Conservation (phyloP, 2,888 invertebrate genomes). For the Gastrophysa polygoni region DNA sequence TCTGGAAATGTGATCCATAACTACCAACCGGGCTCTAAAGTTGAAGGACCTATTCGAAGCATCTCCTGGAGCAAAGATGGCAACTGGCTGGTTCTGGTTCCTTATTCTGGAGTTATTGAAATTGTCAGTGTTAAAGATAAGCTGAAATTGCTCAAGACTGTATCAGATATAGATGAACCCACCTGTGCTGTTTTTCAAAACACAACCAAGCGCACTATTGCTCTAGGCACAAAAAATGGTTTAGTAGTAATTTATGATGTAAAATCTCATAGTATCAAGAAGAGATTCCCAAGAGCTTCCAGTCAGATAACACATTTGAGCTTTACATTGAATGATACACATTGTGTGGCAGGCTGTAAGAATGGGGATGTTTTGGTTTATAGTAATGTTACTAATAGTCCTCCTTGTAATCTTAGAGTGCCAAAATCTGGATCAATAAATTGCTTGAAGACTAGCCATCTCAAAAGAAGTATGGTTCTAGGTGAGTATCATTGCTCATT, state of each 20-base stretch:
- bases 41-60: slow-evolving; percentile 48
- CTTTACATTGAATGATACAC: slow-evolving; percentile 52
- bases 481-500: slow-evolving; percentile 23
- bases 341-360: slow-evolving; percentile 51
- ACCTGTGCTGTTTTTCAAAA: slow-evolving; percentile 55
- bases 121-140: slow-evolving; percentile 52
- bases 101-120: slow-evolving; percentile 51
- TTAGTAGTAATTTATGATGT: slow-evolving; percentile 54
- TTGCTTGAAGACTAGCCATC: slow-evolving; percentile 48
- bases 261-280: slow-evolving; percentile 49
- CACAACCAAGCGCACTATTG: slow-evolving; percentile 50
- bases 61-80: slow-evolving; percentile 57
- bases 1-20: slow-evolving; percentile 63
- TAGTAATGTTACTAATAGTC: slow-evolving; percentile 47
- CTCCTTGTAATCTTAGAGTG: slow-evolving; percentile 47
- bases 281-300: slow-evolving; percentile 46
- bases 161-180: slow-evolving; percentile 51
- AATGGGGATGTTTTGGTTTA: slow-evolving; percentile 53
- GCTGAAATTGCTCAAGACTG: slow-evolving; percentile 49
- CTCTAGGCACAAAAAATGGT: slow-evolving; percentile 51
- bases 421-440: slow-evolving; percentile 52
- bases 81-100: slow-evolving; percentile 53
- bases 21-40: slow-evolving; percentile 51
- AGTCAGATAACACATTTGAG: slow-evolving; percentile 48
- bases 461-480: slow-evolving; percentile 49